Evolutionary conservation across 2,113 vertebrate genomes (phyloP), one percentile per base, ranked within the genome.

Genomic region (Tupaia tana): DNA sequence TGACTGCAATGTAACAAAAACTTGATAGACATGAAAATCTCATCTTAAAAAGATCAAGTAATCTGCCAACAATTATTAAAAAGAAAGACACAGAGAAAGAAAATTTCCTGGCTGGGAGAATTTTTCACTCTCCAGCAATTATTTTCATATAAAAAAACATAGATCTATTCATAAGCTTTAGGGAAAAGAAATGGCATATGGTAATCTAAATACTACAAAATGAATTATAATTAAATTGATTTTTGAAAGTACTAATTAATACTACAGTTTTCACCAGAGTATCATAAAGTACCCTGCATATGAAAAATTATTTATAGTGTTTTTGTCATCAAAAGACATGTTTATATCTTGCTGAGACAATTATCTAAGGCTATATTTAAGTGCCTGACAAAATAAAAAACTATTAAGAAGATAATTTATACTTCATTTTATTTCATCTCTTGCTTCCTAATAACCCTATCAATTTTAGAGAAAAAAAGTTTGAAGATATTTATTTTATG

Each of bases 321-420:
- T 95, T 95, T 94, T 95, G 70, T 91, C 9, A 73, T 95, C 58
- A 78, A 88, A 95, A 54, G 56, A 58, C 12, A 93, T 54, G 56
- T 70, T 14, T 84, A 0, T 25, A 64, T 87, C 66, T 91, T 96
- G 13, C 59, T 67, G 7, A 84, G 52, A 90, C 24, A 91, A 71
- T 90, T 90, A 90, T 56, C 52, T 31, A 83, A 94, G 69, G 1
- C 24, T 92, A 3, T 56, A 74, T 34, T 85, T 94, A 95, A 86
- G 22, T 29, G 75, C 2, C 69, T 89, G 52, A 89, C 4, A 86
- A 95, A 93, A 90, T 85, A 61, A 61, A 90, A 96, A 96, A 93
- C 12, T 56, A 67, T 69, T 88, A 81, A n/a, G 4, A 63, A 54
- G 7, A 0, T 86, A 93, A 94, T 89, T 90, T 70, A 78, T 75